Base-by-base conservation (phyloP, 2,888 invertebrate genomes). In the Agriopis aurantiaria region DNA sequence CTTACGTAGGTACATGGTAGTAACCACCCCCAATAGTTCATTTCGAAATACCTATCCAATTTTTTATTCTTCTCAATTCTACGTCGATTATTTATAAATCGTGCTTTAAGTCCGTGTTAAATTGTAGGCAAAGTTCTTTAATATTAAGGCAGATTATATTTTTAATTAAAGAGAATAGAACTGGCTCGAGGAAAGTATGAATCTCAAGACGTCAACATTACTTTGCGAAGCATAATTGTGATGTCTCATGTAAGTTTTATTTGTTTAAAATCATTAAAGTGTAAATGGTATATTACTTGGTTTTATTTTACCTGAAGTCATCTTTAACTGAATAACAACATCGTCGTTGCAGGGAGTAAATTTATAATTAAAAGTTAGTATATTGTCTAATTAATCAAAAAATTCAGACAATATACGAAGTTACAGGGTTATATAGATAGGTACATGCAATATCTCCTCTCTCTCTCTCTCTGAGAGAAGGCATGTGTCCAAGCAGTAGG, bases 171-270 rank as follows among this genome's bases (percentile, higher is more conserved):
- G 70, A 53, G 71, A 76, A 79, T 75, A 78, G 77, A 82, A 77
- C 78, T 80, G 78, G 75, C 74, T 75, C 75, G 66, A 63, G 58
- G 48, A 17, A 78, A 75, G 71, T 68, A 72, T 75, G 87, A 87
- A 90, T 89, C 88, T 89, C 86, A 81, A 83, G 82, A 88, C 89
- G 88, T 89, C 88, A 85, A 88, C 81, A 89, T 91, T 90, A 84
- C 90, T 91, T 94, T 91, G 92, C 92, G 89, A 94, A 94, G 94
- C 94, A 94, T 94, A 92, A 93, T 92, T 95, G 94, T 95, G 94
- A 95, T 94, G 94, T 93, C 93, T 91, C 87, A 89, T 92, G 90
- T 94, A 92, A 91, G 92, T 91, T 90, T 89, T 87, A 71, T 91
- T 92, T 91, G 90, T 92, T 94, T 92, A 84, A 89, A 91, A 85